These are phyloP conservation scores for Acrobasis repandana DNA, from an alignment of 2,888 invertebrate genomes.

Conservation along the genomic window DNA sequence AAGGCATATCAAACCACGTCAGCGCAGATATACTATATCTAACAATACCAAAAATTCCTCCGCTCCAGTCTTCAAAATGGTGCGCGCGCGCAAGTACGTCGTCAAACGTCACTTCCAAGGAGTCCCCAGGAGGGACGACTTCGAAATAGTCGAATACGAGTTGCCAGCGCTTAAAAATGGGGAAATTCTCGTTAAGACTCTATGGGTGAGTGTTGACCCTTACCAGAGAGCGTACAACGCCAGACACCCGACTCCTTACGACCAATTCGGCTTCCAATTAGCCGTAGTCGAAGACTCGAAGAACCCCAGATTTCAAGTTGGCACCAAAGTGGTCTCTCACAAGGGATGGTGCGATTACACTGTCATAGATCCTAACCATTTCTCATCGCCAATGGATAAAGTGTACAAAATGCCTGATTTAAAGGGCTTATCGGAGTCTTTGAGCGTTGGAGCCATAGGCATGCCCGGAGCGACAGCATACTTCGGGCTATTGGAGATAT, in stretches of 20 bases:
- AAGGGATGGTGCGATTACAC: slow-evolving; percentile 81
- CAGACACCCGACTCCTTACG: slow-evolving; percentile 36
- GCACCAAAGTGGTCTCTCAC: slow-evolving; percentile 78
- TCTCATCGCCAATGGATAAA: slow-evolving; percentile 34
- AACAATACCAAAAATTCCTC: not conserved
- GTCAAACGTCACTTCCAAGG: slow-evolving; percentile 80
- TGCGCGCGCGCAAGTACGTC: slow-evolving; percentile 80
- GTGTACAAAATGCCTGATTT: slow-evolving; percentile 71
- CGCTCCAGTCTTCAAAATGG: slow-evolving; percentile 46
- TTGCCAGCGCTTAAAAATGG: slow-evolving; percentile 81
- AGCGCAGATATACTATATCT: not conserved
- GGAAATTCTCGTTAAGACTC: slow-evolving; percentile 53
- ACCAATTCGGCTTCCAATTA: slow-evolving; percentile 44
- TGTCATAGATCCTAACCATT: slow-evolving; percentile 18
- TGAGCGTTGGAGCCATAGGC: slow-evolving; percentile 82
- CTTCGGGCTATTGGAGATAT: slow-evolving; percentile 85
- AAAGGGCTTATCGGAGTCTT: slow-evolving; percentile 69
- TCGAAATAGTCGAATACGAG: slow-evolving; percentile 82
- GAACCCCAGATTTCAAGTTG: slow-evolving; percentile 81
- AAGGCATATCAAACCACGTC: not conserved
- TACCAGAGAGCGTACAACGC: slow-evolving; percentile 41
- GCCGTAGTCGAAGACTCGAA: slow-evolving; percentile 81
- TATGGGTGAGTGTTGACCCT: slow-evolving; percentile 49
- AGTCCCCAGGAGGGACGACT: slow-evolving; percentile 80
- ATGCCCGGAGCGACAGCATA: slow-evolving; percentile 87